Evolutionary conservation across 2,797 vertebrate species (phyloP), one percentile per base, ranked within the genome.

Genomic region (Peromyscus attwateri): DNA sequence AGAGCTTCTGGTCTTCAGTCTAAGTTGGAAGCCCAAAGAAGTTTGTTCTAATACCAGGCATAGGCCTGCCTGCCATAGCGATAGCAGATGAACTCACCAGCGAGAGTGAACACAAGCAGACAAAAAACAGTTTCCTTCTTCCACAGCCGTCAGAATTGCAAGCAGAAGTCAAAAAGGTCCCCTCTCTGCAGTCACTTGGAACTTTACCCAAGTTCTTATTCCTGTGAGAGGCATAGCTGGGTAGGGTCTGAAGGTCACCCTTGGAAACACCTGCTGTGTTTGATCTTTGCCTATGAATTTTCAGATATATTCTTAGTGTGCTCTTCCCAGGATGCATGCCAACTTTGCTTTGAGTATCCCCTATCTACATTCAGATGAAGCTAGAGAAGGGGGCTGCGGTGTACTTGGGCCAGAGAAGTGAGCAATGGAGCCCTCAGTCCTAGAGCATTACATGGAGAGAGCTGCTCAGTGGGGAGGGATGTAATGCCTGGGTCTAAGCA

Each of bases 201-300:
- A 14, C 29, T 79, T 60, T 66, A 43, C 21, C 49, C 55, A n/a
- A 49, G 12, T 55, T 82, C n/a, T 95, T 52, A 4, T 37, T 75
- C 66, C 70, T 94, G 5, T 34, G 46, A 68, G 10, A 83, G 29
- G 27, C 49, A 68, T 4, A 34, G 31, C 4, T 62, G 34, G 34
- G 49, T 66, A 80, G 71, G n/a, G 29, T 68, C 55, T 94, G 89
- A 92, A 84, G 57, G 19, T 76, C 68, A 70, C 5, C 37, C 89
- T 89, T 88, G 37, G 37, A 11, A 76, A 80, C 75, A 5, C 25
- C 19, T 6, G 29, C 16, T 52, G 3, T 1, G 2, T 71, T 82
- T 31, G 84, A 77, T 10, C 37, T n/a, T 77, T 23, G 40, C n/a
- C 62, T 94, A 21, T 13, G 79, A 66, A 52, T 34, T 21, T 77